Evolutionary conservation across 1,140 invertebrate genomes (phyloP), one percentile per base, ranked within the genome.

Genomic region (Mactra quadrangularis): DNA sequence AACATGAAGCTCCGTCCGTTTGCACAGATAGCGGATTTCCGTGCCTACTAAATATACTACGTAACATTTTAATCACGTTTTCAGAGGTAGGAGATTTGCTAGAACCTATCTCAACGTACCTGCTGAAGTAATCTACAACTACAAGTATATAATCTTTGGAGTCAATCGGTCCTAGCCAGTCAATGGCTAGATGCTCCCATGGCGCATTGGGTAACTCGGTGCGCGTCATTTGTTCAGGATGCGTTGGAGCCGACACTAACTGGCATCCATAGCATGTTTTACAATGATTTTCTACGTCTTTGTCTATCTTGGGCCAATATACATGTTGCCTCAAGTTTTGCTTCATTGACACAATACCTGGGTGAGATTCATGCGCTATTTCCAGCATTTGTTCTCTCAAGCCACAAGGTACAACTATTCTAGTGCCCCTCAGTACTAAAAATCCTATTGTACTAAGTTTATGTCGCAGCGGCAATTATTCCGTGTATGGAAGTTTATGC

Each of bases 291-390:
- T 66, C 62, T n/a, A 47, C 41, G 38, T 66, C 62, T 47, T 66
- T 66, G 38, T 66, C 62, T 22, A 66, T 45, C 27, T 38, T 38
- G 25, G 62, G 62, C 62, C 62, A 66, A 33, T 38, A 66, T 66
- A 66, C 6, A 17, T 47, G n/a, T 2, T 33, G 25, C 27, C 41
- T 45, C 1, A 47, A 33, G 15, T n/a, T 45, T 47, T 47, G 62
- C 27, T 66, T 66, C 62, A 77, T 64, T 41, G 19, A 2, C 29
- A 76, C 38, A 9, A 62, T 50, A 11, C 74, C 57, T n/a, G 27
- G 57, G 41, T 66, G 57, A 47, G 25, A 57, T 41, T 62, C 41
- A 60, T 60, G 45, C 29, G 25, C 53, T 27, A 60, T 15, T 55
- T n/a, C 22, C 9, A 60, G 17, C 22, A 38, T n/a, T 50, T 75